Percentiles rank a stretch among this genome's conserved stretches.
phyloP scores from a whole-genome alignment of 1,140 invertebrate genomes.

The Ganaspis sp. region DNA sequence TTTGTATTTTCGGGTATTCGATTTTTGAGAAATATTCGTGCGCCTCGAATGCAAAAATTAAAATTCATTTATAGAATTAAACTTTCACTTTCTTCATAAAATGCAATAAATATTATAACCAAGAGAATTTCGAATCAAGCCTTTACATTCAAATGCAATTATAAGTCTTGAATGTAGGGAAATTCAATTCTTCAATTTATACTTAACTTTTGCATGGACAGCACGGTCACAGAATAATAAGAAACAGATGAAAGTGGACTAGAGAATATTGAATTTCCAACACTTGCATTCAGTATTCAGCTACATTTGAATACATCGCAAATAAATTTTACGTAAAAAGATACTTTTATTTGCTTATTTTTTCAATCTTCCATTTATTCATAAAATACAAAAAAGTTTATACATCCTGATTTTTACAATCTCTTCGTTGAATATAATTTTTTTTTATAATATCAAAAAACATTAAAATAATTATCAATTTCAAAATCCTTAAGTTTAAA shows the following conservation, averaged over 20 bases:
- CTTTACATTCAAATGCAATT: not conserved
- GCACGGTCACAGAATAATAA: not conserved
- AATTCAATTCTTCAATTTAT: slow-evolving; percentile 17
- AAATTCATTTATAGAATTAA: no score
- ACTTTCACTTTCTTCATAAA: no score
- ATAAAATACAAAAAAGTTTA: not conserved
- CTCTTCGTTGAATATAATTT: not conserved
- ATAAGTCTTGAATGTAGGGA: not conserved
- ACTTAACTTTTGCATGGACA: slow-evolving; percentile 14
- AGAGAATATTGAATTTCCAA: slow-evolving; percentile 5
- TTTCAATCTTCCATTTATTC: not conserved
- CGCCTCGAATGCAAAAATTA: no score
- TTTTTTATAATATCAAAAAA: no score
- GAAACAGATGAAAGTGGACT: not conserved
- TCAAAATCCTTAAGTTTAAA: no score
- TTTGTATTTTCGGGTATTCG: no score
- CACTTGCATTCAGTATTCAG: not conserved
- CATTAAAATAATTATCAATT: no score
- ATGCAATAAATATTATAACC: no score
- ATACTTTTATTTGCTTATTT: not conserved
- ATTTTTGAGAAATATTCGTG: no score
- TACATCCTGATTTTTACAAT: not conserved
- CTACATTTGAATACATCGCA: not conserved
- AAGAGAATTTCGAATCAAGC: not conserved
- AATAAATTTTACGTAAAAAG: not conserved